Conservation (phyloP, 1,140 invertebrate genomes). For the Solen grandis region DNA sequence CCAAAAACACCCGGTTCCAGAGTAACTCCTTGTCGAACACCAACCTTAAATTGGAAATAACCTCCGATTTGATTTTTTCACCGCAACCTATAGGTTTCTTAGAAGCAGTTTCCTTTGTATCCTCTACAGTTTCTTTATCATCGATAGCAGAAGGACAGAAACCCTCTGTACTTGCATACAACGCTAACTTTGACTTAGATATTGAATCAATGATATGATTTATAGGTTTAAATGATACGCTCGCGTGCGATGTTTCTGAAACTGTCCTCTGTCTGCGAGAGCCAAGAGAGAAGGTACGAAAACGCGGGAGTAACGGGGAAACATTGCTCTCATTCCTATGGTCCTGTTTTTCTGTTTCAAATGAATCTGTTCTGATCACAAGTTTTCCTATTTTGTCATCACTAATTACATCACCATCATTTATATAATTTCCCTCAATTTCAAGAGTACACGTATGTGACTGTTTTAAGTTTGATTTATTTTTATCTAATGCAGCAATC, state of each 20-base stretch:
- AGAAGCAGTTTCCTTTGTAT: too few relatives aligned
- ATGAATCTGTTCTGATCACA: slow-evolving; percentile 42
- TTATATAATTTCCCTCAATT: too few relatives aligned
- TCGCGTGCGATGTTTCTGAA: slow-evolving; percentile 1
- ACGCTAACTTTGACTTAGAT: slow-evolving; percentile 24
- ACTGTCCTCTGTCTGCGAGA: slow-evolving; percentile 7
- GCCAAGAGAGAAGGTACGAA: slow-evolving; percentile 25
- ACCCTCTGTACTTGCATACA: slow-evolving; percentile 35
- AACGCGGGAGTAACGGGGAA: slow-evolving; percentile 26
- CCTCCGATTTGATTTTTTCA: neutral
- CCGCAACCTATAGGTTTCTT: too few relatives aligned
- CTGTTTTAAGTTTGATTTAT: too few relatives aligned
- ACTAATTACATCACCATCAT: too few relatives aligned
- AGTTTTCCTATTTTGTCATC: too few relatives aligned
- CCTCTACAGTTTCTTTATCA: too few relatives aligned
- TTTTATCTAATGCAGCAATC: too few relatives aligned
- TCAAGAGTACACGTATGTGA: too few relatives aligned
- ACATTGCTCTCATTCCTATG: neutral
- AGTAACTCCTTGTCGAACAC: neutral
- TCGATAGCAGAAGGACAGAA: slow-evolving; percentile 37
- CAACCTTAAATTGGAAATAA: neutral
- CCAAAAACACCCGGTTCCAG: slow-evolving; percentile 19
- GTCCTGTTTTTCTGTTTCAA: neutral
- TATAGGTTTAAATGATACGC: slow-evolving; percentile 17
- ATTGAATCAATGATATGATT: slow-evolving; percentile 34